phyloP scores from a whole-genome alignment of 2,113 vertebrate genomes.

The Notothenia coriiceps region DNA sequence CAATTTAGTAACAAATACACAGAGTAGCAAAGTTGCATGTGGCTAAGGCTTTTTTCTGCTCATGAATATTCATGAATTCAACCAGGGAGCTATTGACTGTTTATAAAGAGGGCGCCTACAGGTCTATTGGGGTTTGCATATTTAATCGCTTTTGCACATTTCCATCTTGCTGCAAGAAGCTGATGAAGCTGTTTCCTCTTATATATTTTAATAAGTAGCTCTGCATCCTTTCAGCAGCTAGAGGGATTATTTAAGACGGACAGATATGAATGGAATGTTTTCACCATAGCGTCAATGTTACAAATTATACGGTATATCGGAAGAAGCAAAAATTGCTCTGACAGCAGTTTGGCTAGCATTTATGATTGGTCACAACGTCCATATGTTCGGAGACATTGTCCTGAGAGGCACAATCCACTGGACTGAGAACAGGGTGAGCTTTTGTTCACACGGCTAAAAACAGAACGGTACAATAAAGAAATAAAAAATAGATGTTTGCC shows the following conservation, averaged over 20 bases:
- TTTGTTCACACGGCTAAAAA: slow-evolving; percentile 71
- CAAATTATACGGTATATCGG: background rate
- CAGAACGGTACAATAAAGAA: slow-evolving; percentile 53
- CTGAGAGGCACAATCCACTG: slow-evolving; percentile 53
- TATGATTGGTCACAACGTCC: slow-evolving; percentile 30
- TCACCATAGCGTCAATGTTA: slow-evolving; percentile 23
- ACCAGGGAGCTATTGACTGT: slow-evolving; percentile 68
- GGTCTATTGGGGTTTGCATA: slow-evolving; percentile 60
- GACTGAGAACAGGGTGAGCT: slow-evolving; percentile 50
- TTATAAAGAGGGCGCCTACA: slow-evolving; percentile 60
- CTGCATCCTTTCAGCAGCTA: background rate
- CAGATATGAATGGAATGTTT: slow-evolving; percentile 25
- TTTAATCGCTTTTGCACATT: slow-evolving; percentile 58
- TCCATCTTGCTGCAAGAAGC: slow-evolving; percentile 24
- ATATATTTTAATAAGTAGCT: slow-evolving; percentile 14
- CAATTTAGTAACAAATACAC: slow-evolving; percentile 26
- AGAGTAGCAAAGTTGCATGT: slow-evolving; percentile 18
- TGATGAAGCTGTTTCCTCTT: slow-evolving; percentile 33
- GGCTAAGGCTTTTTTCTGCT: slow-evolving; percentile 4
- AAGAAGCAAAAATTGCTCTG: slow-evolving; percentile 22
- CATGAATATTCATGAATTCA: slow-evolving; percentile 60
- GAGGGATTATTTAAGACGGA: slow-evolving; percentile 23
- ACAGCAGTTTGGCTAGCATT: slow-evolving; percentile 46
- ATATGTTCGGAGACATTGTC: slow-evolving; percentile 44
- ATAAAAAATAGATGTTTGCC: slow-evolving; percentile 63